These are phyloP conservation scores for Hippocampus zosterae DNA, from an alignment of 2,113 vertebrate genomes.

Conservation along the genomic window DNA sequence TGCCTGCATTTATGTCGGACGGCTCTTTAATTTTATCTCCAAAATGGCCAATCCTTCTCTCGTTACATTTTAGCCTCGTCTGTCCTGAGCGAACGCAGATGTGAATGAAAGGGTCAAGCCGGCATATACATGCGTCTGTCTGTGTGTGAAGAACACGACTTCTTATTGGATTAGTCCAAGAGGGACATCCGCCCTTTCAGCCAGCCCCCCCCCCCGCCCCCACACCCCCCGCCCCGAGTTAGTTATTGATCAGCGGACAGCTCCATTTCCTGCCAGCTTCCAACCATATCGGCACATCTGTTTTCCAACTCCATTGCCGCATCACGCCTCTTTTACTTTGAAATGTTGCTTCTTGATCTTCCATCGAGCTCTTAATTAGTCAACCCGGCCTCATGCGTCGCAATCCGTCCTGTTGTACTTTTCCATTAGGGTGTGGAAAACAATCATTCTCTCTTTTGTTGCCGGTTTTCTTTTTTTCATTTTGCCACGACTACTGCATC, in stretches of 20 bases:
- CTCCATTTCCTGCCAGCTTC: slow-evolving; percentile 67
- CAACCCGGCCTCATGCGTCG: background rate
- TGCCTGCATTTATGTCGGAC: slow-evolving; percentile 37
- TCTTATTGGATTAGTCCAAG: slow-evolving; percentile 66
- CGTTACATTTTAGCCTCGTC: slow-evolving; percentile 41
- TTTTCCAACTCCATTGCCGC: slow-evolving; percentile 31
- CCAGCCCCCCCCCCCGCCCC: slow-evolving; percentile 32
- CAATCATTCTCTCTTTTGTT: background rate
- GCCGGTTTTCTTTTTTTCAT: background rate
- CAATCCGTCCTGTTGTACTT: slow-evolving; percentile 29
- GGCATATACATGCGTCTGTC: slow-evolving; percentile 7
- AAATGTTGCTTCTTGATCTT: slow-evolving; percentile 27
- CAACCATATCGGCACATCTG: slow-evolving; percentile 59
- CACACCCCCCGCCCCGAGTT: slow-evolving; percentile 27
- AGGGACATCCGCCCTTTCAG: slow-evolving; percentile 58
- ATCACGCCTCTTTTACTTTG: slow-evolving; percentile 14
- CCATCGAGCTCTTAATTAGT: slow-evolving; percentile 8
- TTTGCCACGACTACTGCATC: background rate
- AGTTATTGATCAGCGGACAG: slow-evolving; percentile 66
- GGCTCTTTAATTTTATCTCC: slow-evolving; percentile 52
- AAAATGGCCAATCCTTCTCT: slow-evolving; percentile 43
- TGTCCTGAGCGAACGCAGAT: slow-evolving; percentile 27
- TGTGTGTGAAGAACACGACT: slow-evolving; percentile 35
- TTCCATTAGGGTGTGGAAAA: background rate
- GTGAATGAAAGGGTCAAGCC: slow-evolving; percentile 24